phyloP scores from a whole-genome alignment of 1,140 invertebrate genomes.

The Drosophila kohkoa region DNA sequence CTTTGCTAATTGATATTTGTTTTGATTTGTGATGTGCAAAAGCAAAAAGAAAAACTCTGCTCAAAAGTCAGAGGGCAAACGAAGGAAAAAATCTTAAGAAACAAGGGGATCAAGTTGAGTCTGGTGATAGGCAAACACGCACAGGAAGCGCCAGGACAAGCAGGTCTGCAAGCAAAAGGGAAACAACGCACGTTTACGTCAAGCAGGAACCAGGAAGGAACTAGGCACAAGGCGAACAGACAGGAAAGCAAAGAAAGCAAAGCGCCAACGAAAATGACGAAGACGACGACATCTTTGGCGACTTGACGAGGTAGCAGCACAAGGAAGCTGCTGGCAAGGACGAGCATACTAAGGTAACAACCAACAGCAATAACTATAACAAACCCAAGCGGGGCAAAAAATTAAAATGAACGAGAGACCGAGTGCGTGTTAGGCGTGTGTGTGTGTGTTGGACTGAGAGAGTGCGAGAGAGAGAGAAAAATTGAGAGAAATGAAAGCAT shows the following conservation, averaged over 20 bases:
- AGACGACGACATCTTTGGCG: constrained; percentile 21
- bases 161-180: constrained; percentile 25
- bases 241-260: constrained; percentile 59
- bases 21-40: constrained; percentile 40
- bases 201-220: constrained; percentile 80
- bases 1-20: constrained; percentile 54
- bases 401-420: background rate
- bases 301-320: constrained; percentile 38
- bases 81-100: constrained; percentile 16
- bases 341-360: constrained; percentile 71
- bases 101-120: constrained; percentile 27
- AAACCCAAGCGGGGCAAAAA: constrained; percentile 50
- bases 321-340: constrained; percentile 50
- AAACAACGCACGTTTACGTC: constrained; percentile 76
- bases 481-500: constrained; percentile 23
- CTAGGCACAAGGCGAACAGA: constrained; percentile 67
- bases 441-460: background rate
- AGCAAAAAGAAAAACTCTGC: constrained; percentile 8
- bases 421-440: constrained; percentile 3
- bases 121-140: constrained; percentile 44
- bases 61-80: background rate
- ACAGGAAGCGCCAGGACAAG: constrained; percentile 53
- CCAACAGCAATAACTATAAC: constrained; percentile 71
- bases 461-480: constrained; percentile 23
- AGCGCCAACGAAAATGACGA: constrained; percentile 20